phyloP scores from a whole-genome alignment of 2,797 vertebrate genomes.

The Anolis apletophallus region DNA sequence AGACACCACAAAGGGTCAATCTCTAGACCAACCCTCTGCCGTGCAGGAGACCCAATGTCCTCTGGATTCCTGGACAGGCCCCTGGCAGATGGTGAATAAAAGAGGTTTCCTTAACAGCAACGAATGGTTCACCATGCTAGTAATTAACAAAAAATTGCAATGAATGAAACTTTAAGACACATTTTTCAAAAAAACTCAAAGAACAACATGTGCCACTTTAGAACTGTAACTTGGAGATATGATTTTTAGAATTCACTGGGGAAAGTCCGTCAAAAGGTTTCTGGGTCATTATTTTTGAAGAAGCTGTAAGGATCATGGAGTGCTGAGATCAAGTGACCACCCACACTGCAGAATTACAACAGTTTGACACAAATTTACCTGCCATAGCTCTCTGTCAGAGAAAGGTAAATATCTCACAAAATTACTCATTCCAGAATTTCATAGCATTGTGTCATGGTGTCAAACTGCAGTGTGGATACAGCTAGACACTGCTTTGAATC shows the following conservation, averaged over 20 bases:
- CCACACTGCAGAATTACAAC: too few species aligned
- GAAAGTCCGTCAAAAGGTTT: neutral
- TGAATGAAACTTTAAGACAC: neutral
- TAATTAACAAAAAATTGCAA: neutral
- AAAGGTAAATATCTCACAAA: too few species aligned
- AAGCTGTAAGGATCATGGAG: neutral
- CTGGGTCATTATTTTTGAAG: neutral
- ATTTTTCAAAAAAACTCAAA: neutral
- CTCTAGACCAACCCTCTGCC: too few species aligned
- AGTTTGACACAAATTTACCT: too few species aligned
- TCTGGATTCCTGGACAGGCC: too few species aligned
- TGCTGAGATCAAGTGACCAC: neutral
- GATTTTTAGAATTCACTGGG: neutral
- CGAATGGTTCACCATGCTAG: neutral
- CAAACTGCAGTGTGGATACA: too few species aligned
- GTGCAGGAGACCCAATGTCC: neutral
- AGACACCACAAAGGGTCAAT: too few species aligned
- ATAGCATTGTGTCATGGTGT: too few species aligned
- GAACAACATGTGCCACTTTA: neutral
- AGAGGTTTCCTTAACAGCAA: neutral
- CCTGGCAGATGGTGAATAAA: neutral
- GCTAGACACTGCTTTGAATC: neutral
- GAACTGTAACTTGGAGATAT: neutral
- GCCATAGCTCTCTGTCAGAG: too few species aligned
- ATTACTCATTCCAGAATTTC: too few species aligned